Evolutionary conservation across 2,888 invertebrate genomes (phyloP).

Genomic region (Heterodera filipjevi): DNA sequence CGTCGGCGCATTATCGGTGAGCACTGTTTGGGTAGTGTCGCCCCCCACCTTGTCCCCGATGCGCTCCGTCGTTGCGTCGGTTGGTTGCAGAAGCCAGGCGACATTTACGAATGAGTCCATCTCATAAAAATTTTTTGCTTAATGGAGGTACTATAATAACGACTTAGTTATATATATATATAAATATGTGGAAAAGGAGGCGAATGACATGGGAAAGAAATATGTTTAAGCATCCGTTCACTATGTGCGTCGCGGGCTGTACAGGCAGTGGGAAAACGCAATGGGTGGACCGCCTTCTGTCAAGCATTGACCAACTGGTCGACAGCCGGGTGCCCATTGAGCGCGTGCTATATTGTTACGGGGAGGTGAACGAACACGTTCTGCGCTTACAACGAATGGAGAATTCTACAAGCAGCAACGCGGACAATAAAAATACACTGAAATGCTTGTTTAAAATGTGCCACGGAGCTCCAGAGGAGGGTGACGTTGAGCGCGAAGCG

Average conservation of each 20-base stretch:
- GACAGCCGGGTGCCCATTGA: no score
- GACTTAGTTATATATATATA: background rate
- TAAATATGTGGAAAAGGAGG: background rate
- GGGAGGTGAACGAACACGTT: constrained; percentile 25
- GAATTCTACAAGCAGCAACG: background rate
- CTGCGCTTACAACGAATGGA: background rate
- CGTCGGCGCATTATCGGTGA: no score
- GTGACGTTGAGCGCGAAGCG: background rate
- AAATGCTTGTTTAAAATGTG: background rate
- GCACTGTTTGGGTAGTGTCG: no score
- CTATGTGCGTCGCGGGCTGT: no score
- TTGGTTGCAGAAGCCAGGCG: background rate
- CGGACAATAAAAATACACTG: background rate
- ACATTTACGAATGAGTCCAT: background rate
- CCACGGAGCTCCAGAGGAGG: background rate
- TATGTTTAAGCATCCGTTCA: no score
- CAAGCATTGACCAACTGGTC: no score
- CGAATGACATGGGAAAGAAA: background rate
- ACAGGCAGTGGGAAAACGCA: no score
- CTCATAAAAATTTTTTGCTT: background rate
- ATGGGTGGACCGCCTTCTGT: no score
- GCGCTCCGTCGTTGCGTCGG: no score
- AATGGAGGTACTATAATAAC: background rate
- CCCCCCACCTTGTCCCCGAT: no score
- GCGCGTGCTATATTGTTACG: constrained; percentile 27